phyloP scores from a whole-genome alignment of 1,140 invertebrate species.

The Spodoptera frugiperda region DNA sequence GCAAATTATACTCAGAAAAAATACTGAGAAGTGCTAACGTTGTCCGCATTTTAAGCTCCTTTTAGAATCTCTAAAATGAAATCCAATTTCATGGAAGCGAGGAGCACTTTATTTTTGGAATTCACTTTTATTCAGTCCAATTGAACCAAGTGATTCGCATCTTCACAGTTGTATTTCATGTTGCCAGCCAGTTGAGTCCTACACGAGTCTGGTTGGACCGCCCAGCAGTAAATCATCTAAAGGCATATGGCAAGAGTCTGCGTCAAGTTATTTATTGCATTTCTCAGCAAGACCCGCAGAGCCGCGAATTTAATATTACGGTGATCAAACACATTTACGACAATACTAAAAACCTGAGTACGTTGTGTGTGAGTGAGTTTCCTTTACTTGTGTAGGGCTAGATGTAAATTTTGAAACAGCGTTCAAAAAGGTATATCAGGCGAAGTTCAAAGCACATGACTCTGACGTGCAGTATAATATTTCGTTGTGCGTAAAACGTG shows the following conservation, averaged over 20 bases:
- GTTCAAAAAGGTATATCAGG: slow-evolving; percentile 9
- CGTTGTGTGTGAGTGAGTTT: too few species aligned
- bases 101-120: slow-evolving; percentile 36
- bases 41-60: slow-evolving; percentile 13
- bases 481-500: not conserved
- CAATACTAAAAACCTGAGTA: slow-evolving; percentile 64
- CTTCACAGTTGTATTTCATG: slow-evolving; percentile 29
- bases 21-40: not conserved
- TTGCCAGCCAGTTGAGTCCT: slow-evolving; percentile 49
- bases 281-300: slow-evolving; percentile 65
- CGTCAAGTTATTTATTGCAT: slow-evolving; percentile 73
- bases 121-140: slow-evolving; percentile 37
- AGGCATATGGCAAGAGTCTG: slow-evolving; percentile 60
- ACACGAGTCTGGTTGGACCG: slow-evolving; percentile 58
- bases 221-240: slow-evolving; percentile 67
- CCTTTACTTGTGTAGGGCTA: slow-evolving; percentile 45
- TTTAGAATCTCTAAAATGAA: slow-evolving; percentile 34
- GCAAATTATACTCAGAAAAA: slow-evolving; percentile 25
- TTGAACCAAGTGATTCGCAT: slow-evolving; percentile 38
- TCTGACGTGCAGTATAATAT: not conserved
- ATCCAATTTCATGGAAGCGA: slow-evolving; percentile 37
- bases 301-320: slow-evolving; percentile 66
- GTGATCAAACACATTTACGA: slow-evolving; percentile 72
- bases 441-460: slow-evolving; percentile 1
- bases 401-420: slow-evolving; percentile 51